Conservation (phyloP, 1,140 invertebrate species). For the Caenorhabditis remanei region DNA sequence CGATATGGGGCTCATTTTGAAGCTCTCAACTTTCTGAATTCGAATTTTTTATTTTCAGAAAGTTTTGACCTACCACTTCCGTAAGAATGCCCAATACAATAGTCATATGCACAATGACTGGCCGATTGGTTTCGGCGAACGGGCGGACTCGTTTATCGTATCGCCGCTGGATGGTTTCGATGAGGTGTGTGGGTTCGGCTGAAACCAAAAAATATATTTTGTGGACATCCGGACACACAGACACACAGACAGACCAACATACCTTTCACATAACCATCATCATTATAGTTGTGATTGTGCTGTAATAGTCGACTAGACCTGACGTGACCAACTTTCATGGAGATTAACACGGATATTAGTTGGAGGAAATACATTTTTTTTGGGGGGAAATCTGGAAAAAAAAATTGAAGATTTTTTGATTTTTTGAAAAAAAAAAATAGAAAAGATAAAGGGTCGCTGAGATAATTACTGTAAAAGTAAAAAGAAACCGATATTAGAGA, state of each 20-base stretch:
- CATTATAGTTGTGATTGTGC: not conserved
- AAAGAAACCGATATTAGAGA: no score
- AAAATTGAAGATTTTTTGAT: not conserved
- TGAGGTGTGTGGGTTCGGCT: conserved; percentile 54
- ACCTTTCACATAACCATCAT: conserved; percentile 27
- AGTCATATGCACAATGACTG: conserved; percentile 70
- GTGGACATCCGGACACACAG: no score
- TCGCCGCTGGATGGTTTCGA: conserved; percentile 42
- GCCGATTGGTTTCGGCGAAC: conserved; percentile 50
- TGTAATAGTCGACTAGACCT: not conserved
- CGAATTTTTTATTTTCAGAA: not conserved
- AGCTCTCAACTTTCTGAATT: not conserved
- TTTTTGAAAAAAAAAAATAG: no score
- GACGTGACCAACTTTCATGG: conserved; percentile 36
- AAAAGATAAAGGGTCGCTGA: no score
- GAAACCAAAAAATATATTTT: not conserved
- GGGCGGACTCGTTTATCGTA: conserved; percentile 57
- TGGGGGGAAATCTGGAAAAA: not conserved
- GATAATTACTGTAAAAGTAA: no score
- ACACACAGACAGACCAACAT: no score
- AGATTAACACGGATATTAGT: conserved; percentile 43
- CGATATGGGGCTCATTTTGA: not conserved
- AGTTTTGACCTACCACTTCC: conserved; percentile 64
- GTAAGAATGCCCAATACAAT: conserved; percentile 73
- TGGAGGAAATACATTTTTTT: conserved; percentile 34